Evolutionary conservation across 30 jellyfish, hydroid and myxozoan genomes (phyloP).

Genomic region (Aurelia sp.): DNA sequence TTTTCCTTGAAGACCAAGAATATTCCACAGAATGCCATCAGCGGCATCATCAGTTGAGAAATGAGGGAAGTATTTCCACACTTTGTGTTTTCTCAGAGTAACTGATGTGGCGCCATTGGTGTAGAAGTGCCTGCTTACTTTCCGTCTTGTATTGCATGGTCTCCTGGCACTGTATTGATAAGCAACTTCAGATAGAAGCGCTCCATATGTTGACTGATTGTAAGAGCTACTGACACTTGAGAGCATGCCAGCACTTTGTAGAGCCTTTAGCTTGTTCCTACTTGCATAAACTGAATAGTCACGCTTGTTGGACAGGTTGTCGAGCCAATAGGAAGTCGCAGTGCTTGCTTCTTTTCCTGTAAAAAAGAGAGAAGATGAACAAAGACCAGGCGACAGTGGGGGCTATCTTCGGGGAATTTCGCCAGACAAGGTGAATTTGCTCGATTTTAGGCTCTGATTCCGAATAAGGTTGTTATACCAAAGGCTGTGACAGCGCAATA

Average conservation of each 20-base stretch:
- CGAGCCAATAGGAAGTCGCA: slow-evolving; percentile 64
- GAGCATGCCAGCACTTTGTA: slow-evolving; percentile 3
- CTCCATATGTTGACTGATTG: neutral
- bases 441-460: no score
- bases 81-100: slow-evolving; percentile 12
- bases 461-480: no score
- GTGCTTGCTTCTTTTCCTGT: slow-evolving; percentile 19
- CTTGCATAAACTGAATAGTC: slow-evolving; percentile 58
- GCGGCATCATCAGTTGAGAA: slow-evolving; percentile 20
- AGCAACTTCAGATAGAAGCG: slow-evolving; percentile 38
- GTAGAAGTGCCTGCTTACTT: slow-evolving; percentile 33
- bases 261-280: slow-evolving; percentile 33
- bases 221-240: neutral
- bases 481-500: no score
- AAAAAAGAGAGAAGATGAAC: neutral
- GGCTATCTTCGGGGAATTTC: no score
- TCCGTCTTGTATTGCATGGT: slow-evolving; percentile 48
- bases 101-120: slow-evolving; percentile 13
- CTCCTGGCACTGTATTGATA: slow-evolving; percentile 54
- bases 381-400: neutral
- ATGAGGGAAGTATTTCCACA: slow-evolving; percentile 78
- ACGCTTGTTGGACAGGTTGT: slow-evolving; percentile 52
- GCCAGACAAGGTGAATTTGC: no score
- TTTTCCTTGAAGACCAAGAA: slow-evolving; percentile 72
- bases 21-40: slow-evolving; percentile 68